phyloP scores from a whole-genome alignment of 2,797 vertebrate species.

The Coregonus ussuriensis region DNA sequence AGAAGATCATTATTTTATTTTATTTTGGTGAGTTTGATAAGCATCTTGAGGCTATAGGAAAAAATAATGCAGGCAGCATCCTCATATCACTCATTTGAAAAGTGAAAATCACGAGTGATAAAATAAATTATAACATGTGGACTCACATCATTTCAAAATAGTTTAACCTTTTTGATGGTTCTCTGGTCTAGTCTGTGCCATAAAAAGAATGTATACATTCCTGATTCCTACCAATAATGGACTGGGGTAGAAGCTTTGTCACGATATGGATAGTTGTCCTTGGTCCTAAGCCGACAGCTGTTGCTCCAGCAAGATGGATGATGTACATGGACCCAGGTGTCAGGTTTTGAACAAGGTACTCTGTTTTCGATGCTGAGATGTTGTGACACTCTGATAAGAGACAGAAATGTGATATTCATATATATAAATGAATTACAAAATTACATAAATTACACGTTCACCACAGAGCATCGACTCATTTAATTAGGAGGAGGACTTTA shows the following conservation, averaged over 20 bases:
- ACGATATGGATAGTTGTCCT: constrained; percentile 15
- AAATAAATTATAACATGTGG: background rate
- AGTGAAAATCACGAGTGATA: background rate
- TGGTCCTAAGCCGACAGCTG: constrained; percentile 56
- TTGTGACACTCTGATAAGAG: constrained; percentile 54
- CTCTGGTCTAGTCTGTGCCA: background rate
- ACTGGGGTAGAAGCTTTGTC: constrained; percentile 19
- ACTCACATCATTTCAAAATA: background rate
- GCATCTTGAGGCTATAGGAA: background rate
- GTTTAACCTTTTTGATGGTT: background rate
- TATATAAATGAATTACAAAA: background rate
- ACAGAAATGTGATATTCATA: background rate
- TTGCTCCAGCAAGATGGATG: constrained; percentile 60
- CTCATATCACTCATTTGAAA: background rate
- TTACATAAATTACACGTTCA: background rate
- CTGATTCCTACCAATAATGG: background rate
- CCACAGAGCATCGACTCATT: background rate
- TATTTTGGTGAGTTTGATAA: background rate
- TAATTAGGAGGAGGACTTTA: background rate
- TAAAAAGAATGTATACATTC: background rate
- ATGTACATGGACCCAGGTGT: constrained; percentile 53
- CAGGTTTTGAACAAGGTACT: constrained; percentile 51
- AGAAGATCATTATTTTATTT: background rate
- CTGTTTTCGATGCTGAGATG: constrained; percentile 36
- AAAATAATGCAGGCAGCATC: background rate